phyloP scores from a whole-genome alignment of 2,113 vertebrate species.

The Notarius quadriscutis region DNA sequence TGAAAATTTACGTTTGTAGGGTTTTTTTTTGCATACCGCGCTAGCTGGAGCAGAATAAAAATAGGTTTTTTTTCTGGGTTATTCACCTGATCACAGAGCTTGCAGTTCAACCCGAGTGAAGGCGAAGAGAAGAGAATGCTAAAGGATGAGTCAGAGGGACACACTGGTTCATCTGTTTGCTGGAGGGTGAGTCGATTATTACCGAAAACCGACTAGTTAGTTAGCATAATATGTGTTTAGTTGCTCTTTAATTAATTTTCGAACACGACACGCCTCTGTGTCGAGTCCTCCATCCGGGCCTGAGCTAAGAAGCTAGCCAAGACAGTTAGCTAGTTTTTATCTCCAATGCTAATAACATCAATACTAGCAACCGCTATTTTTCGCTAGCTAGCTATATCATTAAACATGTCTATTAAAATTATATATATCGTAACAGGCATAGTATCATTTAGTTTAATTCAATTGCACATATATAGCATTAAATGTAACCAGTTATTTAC shows the following conservation, averaged over 20 bases:
- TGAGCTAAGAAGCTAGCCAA: background rate
- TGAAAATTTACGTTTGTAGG: background rate
- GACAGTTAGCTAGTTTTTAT: background rate
- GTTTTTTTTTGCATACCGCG: background rate
- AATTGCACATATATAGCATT: background rate
- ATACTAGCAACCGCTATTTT: background rate
- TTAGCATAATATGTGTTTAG: background rate
- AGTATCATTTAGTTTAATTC: background rate
- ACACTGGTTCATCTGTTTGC: slow-evolving; percentile 95
- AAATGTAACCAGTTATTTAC: background rate
- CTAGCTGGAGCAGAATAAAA: background rate
- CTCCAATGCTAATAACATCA: background rate
- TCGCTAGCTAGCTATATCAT: background rate
- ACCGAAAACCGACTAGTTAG: too few relatives aligned
- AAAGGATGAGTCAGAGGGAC: slow-evolving; percentile 93
- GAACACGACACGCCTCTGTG: background rate
- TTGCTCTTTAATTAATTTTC: background rate
- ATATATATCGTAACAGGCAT: background rate
- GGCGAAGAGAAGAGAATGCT: slow-evolving; percentile 76
- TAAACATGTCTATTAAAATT: background rate
- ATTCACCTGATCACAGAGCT: slow-evolving; percentile 26
- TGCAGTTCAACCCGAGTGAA: slow-evolving; percentile 54
- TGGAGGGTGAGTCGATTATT: slow-evolving; percentile 80
- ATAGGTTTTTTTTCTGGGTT: background rate
- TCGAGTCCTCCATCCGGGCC: background rate